Percentiles rank a stretch among this genome's conserved stretches.
phyloP scores from a whole-genome alignment of 2,113 vertebrate genomes.

The Poecilia latipinna region DNA sequence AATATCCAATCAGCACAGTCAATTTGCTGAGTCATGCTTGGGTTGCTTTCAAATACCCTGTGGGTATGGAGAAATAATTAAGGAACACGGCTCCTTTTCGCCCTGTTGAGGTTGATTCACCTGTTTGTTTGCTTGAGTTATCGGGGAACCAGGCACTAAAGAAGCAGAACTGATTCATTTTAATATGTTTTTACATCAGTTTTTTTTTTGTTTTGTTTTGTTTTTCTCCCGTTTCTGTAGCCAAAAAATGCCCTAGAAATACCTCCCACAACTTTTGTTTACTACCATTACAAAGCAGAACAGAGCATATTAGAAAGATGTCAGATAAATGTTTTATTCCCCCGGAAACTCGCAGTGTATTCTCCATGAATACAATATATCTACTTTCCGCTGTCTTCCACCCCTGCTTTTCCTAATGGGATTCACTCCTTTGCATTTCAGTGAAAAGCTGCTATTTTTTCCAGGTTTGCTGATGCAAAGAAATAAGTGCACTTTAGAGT shows the following conservation, averaged over 20 bases:
- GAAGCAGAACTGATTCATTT: slow-evolving; percentile 26
- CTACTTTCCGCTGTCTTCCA: slow-evolving; percentile 9
- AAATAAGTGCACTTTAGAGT: slow-evolving; percentile 68
- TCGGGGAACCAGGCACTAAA: slow-evolving; percentile 39
- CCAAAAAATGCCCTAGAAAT: slow-evolving; percentile 25
- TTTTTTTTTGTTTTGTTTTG: neutral
- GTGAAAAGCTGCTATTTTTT: slow-evolving; percentile 42
- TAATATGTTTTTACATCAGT: slow-evolving; percentile 41
- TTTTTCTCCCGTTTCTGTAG: neutral
- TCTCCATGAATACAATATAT: slow-evolving; percentile 13
- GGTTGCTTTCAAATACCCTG: slow-evolving; percentile 74
- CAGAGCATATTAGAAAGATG: neutral
- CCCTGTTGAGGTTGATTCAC: slow-evolving; percentile 53
- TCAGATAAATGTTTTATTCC: slow-evolving; percentile 28
- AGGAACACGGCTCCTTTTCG: slow-evolving; percentile 54
- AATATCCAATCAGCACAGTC: slow-evolving; percentile 79
- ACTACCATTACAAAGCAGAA: slow-evolving; percentile 19
- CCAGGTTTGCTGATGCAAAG: slow-evolving; percentile 54
- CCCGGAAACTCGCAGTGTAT: slow-evolving; percentile 1
- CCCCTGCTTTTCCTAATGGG: slow-evolving; percentile 37
- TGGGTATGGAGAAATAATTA: slow-evolving; percentile 71
- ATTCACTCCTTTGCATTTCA: slow-evolving; percentile 57
- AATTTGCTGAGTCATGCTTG: slow-evolving; percentile 81
- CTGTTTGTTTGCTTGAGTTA: slow-evolving; percentile 61
- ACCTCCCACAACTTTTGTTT: slow-evolving; percentile 37